Base-by-base conservation (phyloP, 1,140 invertebrate species). In the Atopsyche davidsoni region DNA sequence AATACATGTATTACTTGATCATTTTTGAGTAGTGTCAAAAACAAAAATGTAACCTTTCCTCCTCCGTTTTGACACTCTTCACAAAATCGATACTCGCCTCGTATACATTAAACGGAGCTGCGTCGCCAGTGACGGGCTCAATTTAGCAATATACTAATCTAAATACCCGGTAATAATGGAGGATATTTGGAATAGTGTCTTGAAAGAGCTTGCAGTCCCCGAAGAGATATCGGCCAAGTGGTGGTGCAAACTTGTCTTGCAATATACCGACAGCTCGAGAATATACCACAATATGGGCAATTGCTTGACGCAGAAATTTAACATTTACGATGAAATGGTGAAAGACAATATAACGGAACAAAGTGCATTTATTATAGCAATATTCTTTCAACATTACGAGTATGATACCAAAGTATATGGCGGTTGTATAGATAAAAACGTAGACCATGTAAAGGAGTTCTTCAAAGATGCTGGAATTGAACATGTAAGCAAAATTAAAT, bases 381-480 rank as follows among this genome's bases (percentile, higher is more conserved):
- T 57, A 32, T 57, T 57, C 39, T 57, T 57, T 46, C 55, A 57
- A 32, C 55, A 57, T 48, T 57, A 40, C 24, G 55, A 57, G 53
- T 51, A 57, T 32, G 55, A 53, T 19, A 53, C 50, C 11, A 49
- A 53, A 24, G 51, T 57, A 3, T 57, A 57, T 41, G 55, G 55
- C 4, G 55, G 41, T 11, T 57, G 50, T 28, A 43, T 46, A 38
- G 55, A 57, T 43, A 57, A 57, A 34, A 57, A 57, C 46, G 55
- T 57, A 17, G 35, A 52, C 21, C 46, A 57, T 38, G 41, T 57
- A 1, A 57, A 57, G 38, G 45, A 47, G 22, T 57, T 57, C 23
- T 53, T 57, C 43, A 57, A 49, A 44, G 55, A 57, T 36, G 50
- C 55, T 36, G 55, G 55, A 13, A 57, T 57, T 17, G 48, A 47